A percentile compares a stretch with the other conserved stretches of the same genome.
These are phyloP conservation scores for Zoanthus sociatus DNA, from an alignment of 92 coral and sea anemone species.

Conservation along the genomic window DNA sequence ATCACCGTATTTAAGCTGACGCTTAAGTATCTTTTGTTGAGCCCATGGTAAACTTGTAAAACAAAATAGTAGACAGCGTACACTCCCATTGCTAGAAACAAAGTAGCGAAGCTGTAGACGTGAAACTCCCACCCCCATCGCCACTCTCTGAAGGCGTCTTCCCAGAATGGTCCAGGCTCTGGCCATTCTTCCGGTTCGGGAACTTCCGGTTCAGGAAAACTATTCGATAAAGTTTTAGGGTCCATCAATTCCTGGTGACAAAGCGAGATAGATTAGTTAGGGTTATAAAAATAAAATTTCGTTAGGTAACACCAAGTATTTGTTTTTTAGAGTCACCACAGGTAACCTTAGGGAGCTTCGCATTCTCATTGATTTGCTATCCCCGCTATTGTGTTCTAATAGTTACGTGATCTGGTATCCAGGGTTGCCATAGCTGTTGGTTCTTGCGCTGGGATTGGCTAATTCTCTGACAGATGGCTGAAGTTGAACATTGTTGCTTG, in stretches of 20 bases:
- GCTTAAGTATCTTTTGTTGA: constrained; percentile 70
- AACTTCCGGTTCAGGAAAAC: constrained; percentile 36
- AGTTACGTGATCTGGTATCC: no score
- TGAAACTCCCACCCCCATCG: constrained; percentile 80
- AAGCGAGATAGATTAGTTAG: no score
- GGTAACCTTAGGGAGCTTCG: no score
- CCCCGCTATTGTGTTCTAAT: no score
- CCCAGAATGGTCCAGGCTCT: constrained; percentile 82
- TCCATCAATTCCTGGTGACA: not conserved
- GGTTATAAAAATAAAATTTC: no score
- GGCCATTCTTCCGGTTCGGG: constrained; percentile 77
- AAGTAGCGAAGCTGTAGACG: constrained; percentile 66
- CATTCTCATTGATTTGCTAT: no score
- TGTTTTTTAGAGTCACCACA: no score
- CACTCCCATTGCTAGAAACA: constrained; percentile 58
- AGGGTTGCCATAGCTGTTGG: no score
- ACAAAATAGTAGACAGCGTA: constrained; percentile 74
- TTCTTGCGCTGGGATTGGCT: no score
- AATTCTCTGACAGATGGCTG: no score
- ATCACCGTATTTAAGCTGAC: constrained; percentile 69
- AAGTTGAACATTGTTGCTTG: no score
- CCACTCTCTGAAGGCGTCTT: constrained; percentile 72
- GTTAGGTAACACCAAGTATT: no score
- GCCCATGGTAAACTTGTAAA: constrained; percentile 70
- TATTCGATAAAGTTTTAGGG: constrained; percentile 27